Base-by-base conservation (phyloP, 2,797 vertebrate species). In the Sarcophilus harrisii region DNA sequence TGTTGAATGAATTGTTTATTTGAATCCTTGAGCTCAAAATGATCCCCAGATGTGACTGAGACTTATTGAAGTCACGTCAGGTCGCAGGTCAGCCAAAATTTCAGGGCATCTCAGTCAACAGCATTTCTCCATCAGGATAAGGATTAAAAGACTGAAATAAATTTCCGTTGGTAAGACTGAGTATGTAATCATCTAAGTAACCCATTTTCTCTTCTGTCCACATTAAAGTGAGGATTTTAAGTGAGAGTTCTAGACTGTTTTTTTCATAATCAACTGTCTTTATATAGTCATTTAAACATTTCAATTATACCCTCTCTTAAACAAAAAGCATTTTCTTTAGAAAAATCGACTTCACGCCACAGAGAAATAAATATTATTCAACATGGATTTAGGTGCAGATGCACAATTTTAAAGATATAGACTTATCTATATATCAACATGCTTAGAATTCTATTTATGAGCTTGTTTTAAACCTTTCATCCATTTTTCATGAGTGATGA, bases 391-490 rank as follows among this genome's bases (percentile, higher is more conserved):
- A 16, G 54, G 28, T 58, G 24, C 12, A 16, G 1, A 27, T 9
- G 92, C 16, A 3, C 28, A 60, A 0, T n/a, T 59, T 45, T 0
- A 60, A 14, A 95, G 8, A 59, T 92, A 58, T 3, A 28, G 49
- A 66, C 55, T 96, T 94, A 30, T 96, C 52, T 59, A 18, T 28
- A 45, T 62, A 93, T 28, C 28, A 90, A 12, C 45, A 87, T 13
- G 29, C 28, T 91, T 92, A 30, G 11, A 93, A 30, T 28, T 90
- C 73, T 58, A 58, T 92, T 95, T 93, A 81, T 52, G 62, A 95
- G 55, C 30, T 60, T 95, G 27, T 55, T 96, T 96, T 57, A 87
- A 93, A 32, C 57, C 95, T 98, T 97, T 97, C 59, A 92, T 93
- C 54, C 90, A 87, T 87, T 87, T 87, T 87, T 87, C 73, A 87